A percentile compares a stretch with the other conserved stretches of the same genome.
Conservation (phyloP, 2,888 invertebrate genomes). For the Brachycybe producta region DNA sequence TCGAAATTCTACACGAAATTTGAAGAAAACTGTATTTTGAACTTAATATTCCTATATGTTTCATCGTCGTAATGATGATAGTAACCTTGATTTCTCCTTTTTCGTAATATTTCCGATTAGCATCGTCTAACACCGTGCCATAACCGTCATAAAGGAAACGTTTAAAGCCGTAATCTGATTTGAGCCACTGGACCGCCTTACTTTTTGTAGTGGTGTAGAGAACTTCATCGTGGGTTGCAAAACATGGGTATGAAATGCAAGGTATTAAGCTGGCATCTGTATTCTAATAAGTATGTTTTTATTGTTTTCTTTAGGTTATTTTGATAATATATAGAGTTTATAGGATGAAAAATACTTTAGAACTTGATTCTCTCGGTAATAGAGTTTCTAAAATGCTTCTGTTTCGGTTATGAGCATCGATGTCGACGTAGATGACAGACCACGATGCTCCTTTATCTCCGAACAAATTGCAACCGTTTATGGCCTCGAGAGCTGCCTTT, state of each 20-base stretch:
- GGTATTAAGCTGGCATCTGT: constrained; percentile 84
- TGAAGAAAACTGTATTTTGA: too few species aligned
- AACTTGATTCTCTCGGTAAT: constrained; percentile 92
- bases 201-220: constrained; percentile 74
- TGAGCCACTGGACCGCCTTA: constrained; percentile 65
- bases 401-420: constrained; percentile 98
- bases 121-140: constrained; percentile 75
- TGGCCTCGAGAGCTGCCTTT: constrained; percentile 94
- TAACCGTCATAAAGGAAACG: constrained; percentile 89
- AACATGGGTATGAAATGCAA: constrained; percentile 93
- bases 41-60: too few species aligned
- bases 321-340: not conserved
- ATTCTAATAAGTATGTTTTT: constrained; percentile 45
- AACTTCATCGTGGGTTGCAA: constrained; percentile 89
- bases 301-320: not conserved
- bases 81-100: constrained; percentile 79
- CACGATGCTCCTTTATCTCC: constrained; percentile 95
- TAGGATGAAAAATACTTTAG: constrained; percentile 54
- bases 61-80: not conserved
- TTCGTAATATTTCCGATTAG: constrained; percentile 61
- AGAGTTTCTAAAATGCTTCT: constrained; percentile 97
- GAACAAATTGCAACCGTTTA: constrained; percentile 96
- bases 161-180: constrained; percentile 84
- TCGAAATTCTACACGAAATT: constrained; percentile 63
- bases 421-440: constrained; percentile 98